Evolutionary conservation across 2,797 vertebrate genomes (phyloP).

Genomic region (Leptoclinus maculatus): DNA sequence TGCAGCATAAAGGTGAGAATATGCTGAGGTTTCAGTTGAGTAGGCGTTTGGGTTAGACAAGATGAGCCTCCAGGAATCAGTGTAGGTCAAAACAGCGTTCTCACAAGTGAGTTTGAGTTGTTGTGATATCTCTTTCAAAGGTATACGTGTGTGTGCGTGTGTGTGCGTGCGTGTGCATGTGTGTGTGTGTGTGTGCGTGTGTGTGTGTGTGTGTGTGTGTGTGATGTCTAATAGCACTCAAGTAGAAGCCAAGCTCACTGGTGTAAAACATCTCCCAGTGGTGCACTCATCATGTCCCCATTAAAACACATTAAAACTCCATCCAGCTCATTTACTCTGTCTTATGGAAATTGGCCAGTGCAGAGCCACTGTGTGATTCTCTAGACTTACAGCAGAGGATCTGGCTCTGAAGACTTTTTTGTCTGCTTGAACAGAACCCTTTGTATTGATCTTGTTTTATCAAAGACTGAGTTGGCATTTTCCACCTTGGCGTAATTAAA

Average conservation of each 20-base stretch:
- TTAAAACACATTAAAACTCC: conserved; percentile 52
- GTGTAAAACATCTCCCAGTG: conserved; percentile 38
- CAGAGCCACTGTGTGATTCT: background rate
- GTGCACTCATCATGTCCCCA: conserved; percentile 43
- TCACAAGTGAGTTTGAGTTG: background rate
- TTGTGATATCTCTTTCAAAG: background rate
- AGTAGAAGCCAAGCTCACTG: conserved; percentile 20
- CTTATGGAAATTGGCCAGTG: conserved; percentile 4
- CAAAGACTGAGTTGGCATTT: no score
- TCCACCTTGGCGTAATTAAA: no score
- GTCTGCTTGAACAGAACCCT: background rate
- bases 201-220: background rate
- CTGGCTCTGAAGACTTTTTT: conserved; percentile 1
- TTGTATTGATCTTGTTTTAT: no score
- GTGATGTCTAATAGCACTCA: background rate
- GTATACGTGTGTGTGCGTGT: background rate
- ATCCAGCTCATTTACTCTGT: conserved; percentile 32
- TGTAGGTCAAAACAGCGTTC: background rate
- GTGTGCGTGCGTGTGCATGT: background rate
- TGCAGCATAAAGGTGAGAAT: background rate
- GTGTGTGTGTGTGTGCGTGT: no score
- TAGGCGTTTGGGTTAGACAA: background rate
- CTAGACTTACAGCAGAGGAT: background rate
- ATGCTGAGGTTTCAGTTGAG: background rate
- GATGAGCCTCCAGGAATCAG: background rate